Percentiles rank a stretch among this genome's conserved stretches.
Conservation (phyloP, 2,797 vertebrate species). For the Syngnathus acus region DNA sequence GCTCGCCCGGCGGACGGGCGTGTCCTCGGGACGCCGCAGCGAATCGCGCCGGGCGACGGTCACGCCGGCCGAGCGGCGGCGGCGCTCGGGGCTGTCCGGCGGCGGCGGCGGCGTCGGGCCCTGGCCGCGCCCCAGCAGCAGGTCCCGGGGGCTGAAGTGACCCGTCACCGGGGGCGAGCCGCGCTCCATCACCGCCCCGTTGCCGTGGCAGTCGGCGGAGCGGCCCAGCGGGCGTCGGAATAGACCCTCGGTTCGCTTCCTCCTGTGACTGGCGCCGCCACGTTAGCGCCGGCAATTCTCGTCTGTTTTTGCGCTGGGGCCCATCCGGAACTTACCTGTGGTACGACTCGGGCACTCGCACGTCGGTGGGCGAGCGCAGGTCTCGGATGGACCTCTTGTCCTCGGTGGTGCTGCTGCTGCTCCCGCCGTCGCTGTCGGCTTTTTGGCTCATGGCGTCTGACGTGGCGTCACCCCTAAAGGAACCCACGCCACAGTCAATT, state of each 20-base stretch:
- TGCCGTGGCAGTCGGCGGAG: conserved; percentile 82
- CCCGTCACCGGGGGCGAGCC: conserved; percentile 79
- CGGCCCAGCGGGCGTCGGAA: conserved; percentile 82
- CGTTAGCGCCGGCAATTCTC: not conserved
- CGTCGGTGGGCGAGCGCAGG: conserved; percentile 89
- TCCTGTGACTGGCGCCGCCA: conserved; percentile 73
- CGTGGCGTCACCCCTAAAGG: conserved; percentile 82
- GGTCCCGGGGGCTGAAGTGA: conserved; percentile 85
- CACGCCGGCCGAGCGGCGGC: conserved; percentile 80
- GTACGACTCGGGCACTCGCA: conserved; percentile 78
- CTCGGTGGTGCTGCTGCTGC: conserved; percentile 84
- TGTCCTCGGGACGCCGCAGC: conserved; percentile 84
- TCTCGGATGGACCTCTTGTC: conserved; percentile 89
- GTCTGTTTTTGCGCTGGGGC: conserved; percentile 8
- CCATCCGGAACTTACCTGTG: conserved; percentile 63
- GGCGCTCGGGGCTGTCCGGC: conserved; percentile 85
- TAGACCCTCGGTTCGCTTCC: conserved; percentile 80
- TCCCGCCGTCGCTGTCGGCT: conserved; percentile 90
- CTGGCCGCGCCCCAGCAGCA: conserved; percentile 79
- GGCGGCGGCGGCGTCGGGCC: conserved; percentile 72
- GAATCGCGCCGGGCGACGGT: conserved; percentile 91
- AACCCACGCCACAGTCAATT: conserved; percentile 26
- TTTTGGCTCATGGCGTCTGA: conserved; percentile 91
- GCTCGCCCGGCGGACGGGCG: conserved; percentile 87
- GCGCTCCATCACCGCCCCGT: conserved; percentile 75